Evolutionary conservation across 2,113 vertebrate genomes (phyloP).

Genomic region (Neogale vison): DNA sequence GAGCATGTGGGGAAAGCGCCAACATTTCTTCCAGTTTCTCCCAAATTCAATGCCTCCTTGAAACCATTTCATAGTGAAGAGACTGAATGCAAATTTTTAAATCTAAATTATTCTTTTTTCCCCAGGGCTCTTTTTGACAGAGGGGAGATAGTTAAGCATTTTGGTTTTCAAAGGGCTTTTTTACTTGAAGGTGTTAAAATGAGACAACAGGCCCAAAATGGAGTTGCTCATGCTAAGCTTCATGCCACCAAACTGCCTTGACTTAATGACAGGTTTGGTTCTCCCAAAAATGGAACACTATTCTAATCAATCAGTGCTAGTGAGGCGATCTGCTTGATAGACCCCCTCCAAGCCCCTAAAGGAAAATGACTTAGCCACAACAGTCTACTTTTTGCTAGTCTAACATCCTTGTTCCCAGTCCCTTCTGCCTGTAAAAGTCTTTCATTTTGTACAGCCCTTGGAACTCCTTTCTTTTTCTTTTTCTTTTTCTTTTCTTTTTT

Average conservation of each 20-base stretch:
- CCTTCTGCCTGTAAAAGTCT: background rate
- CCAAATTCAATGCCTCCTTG: background rate
- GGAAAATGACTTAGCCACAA: background rate
- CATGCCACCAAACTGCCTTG: background rate
- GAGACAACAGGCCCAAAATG: background rate
- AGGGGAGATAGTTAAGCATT: background rate
- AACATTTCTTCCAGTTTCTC: conserved; percentile 11
- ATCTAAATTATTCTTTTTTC: background rate
- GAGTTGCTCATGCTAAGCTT: background rate
- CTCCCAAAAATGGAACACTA: background rate
- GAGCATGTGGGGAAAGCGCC: background rate
- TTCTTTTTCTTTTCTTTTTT: background rate
- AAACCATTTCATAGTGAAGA: conserved; percentile 13
- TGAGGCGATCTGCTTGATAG: background rate
- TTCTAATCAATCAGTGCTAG: background rate
- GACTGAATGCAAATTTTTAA: background rate
- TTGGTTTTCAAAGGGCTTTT: conserved; percentile 56
- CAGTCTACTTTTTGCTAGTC: background rate
- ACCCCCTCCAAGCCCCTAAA: background rate
- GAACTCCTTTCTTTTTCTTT: background rate
- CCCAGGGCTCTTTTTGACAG: background rate
- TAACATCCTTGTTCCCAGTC: background rate
- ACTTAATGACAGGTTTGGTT: background rate
- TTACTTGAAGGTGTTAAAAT: background rate
- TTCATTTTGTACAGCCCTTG: background rate